Evolutionary conservation across 2,888 invertebrate species (phyloP).

Genomic region (Phengaris arion): DNA sequence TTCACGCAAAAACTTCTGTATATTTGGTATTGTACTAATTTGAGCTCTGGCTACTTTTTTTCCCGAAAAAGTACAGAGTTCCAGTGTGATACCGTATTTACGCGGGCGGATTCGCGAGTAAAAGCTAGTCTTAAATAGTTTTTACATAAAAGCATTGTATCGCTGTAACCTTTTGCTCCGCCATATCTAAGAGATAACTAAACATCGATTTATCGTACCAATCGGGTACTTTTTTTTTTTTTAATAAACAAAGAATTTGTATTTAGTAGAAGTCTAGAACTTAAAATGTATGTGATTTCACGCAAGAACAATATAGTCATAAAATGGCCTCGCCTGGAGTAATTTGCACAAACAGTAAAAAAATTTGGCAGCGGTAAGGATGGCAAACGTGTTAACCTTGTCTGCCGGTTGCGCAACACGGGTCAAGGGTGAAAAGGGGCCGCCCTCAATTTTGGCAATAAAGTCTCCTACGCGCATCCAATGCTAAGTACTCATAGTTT

Average conservation of each 20-base stretch:
- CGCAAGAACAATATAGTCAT: background rate
- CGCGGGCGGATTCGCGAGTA: too few relatives aligned
- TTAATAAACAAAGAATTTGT: too few relatives aligned
- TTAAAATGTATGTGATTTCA: background rate
- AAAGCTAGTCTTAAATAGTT: too few relatives aligned
- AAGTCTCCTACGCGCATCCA: slow-evolving; percentile 53
- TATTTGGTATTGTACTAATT: too few relatives aligned
- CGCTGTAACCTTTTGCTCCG: too few relatives aligned
- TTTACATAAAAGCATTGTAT: too few relatives aligned
- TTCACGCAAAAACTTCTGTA: too few relatives aligned
- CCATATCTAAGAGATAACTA: too few relatives aligned
- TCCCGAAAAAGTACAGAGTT: too few relatives aligned
- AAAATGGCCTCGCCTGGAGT: slow-evolving; percentile 16
- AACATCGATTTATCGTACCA: too few relatives aligned
- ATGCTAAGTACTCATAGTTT: slow-evolving; percentile 43
- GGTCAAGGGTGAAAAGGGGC: slow-evolving; percentile 72
- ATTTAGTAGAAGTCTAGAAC: background rate
- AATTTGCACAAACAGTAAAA: slow-evolving; percentile 22
- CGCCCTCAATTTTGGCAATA: slow-evolving; percentile 67
- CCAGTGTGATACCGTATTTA: too few relatives aligned
- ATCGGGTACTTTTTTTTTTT: background rate
- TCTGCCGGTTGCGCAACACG: slow-evolving; percentile 57
- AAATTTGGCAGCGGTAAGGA: slow-evolving; percentile 61
- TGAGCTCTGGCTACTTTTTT: too few relatives aligned
- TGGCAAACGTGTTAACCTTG: slow-evolving; percentile 61